Base-by-base conservation (phyloP, 2,888 invertebrate species). In the Folsomia manolachei region DNA sequence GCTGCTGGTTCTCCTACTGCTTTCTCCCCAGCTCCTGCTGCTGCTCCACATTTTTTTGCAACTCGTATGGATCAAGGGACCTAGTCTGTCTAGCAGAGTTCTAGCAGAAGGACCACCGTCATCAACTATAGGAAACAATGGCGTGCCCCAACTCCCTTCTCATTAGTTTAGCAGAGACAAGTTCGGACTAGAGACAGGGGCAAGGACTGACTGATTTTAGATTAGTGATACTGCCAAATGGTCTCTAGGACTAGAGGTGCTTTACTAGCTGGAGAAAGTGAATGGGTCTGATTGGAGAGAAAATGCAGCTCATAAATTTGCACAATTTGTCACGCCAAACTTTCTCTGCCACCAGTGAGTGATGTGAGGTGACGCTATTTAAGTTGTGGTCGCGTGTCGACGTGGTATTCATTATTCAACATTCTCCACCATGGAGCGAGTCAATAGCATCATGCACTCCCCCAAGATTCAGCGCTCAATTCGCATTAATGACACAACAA, bases 391-490 rank as follows among this genome's bases (percentile, higher is more conserved):
- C 18, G 51, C 18, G 9, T 11, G 18, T 27, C 21, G 26, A 64
- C 14, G 25, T 14, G 14, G 26, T 64, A 27, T 70, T 69, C 71
- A 69, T 14, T 52, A 64, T 52, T 65, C 27, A 63, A 39, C 27
- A 71, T 65, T 52, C 65, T 66, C 60, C 65, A 74, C 27, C 66
- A 71, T 25, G 68, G 71, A 63, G 56, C 74, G 71, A 27, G 72
- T 77, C 73, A 78, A 75, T 66, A 75, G 71, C 76, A 80, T 75
- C 78, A 91, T 91, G 91, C 85, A 91, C 82, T 91, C 91, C 82
- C 91, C 92, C 26, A 92, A 91, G 85, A 93, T 94, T 88, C 93
- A 94, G 86, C 89, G 94, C 79, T 89, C 90, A 70, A 88, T 94
- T 77, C 88, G 94, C 73, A 90, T 94, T 79, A 93, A 94, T 84